A percentile compares a stretch with the other conserved stretches of the same genome.
phyloP scores from a whole-genome alignment of 2,888 invertebrate genomes.

The Amiota communis region DNA sequence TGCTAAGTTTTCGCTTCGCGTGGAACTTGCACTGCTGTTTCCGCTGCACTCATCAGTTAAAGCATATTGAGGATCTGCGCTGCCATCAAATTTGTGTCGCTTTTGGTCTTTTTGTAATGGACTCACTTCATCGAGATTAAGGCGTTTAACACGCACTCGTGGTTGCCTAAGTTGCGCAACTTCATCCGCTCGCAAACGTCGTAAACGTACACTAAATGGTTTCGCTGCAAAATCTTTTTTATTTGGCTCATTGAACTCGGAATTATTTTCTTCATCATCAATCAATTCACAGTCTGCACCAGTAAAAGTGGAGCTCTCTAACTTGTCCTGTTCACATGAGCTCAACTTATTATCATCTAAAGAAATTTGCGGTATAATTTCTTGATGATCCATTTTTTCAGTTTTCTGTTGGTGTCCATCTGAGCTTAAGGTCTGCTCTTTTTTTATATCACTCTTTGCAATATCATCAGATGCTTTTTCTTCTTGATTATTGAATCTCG shows the following conservation, averaged over 20 bases:
- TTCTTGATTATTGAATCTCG: background rate
- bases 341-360: too few relatives aligned
- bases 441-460: background rate
- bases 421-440: background rate
- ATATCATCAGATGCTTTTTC: background rate
- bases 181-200: slow-evolving; percentile 42
- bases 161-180: slow-evolving; percentile 33
- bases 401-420: too few relatives aligned
- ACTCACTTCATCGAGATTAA: slow-evolving; percentile 38
- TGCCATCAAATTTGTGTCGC: background rate
- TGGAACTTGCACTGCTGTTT: slow-evolving; percentile 14
- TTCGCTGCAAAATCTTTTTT: background rate
- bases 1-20: background rate
- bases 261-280: too few relatives aligned
- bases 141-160: slow-evolving; percentile 54
- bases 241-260: background rate
- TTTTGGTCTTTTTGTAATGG: slow-evolving; percentile 32
- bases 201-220: slow-evolving; percentile 24
- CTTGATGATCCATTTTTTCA: too few relatives aligned
- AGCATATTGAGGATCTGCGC: background rate
- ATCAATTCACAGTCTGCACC: too few relatives aligned
- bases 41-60: background rate
- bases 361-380: too few relatives aligned
- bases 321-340: too few relatives aligned
- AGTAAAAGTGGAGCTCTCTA: too few relatives aligned